Percentiles rank a stretch among this genome's conserved stretches.
phyloP scores from a whole-genome alignment of 2,113 vertebrate species.

The Hippoglossus stenolepis region DNA sequence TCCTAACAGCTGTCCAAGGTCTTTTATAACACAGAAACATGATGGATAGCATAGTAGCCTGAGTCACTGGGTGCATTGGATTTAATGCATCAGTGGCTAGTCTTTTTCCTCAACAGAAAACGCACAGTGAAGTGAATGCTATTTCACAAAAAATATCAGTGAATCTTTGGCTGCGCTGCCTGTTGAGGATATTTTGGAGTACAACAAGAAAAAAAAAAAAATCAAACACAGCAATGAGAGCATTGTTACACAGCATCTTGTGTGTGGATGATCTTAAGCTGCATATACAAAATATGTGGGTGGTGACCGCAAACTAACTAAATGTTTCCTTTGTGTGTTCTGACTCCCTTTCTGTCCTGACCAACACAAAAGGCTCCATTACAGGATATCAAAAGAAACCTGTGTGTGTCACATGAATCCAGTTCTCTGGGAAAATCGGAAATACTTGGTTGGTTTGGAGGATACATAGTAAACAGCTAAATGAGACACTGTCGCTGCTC shows the following conservation, averaged over 20 bases:
- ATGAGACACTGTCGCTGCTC: neutral
- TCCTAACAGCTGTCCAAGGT: conserved; percentile 45
- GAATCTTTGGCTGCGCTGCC: too few species aligned
- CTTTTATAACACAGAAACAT: conserved; percentile 45
- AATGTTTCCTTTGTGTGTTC: neutral
- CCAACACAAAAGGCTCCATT: conserved; percentile 14
- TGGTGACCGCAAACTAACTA: neutral
- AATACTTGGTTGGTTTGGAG: neutral
- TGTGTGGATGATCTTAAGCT: neutral
- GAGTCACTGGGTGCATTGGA: conserved; percentile 23
- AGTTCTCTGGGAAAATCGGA: neutral
- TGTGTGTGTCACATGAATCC: neutral
- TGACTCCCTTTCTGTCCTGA: conserved; percentile 3
- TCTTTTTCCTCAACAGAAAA: conserved; percentile 1
- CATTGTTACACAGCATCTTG: neutral
- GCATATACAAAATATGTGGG: neutral
- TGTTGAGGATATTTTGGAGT: too few species aligned
- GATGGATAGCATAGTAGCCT: conserved; percentile 17
- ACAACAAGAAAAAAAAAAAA: neutral
- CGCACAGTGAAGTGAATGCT: neutral
- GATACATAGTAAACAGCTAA: conserved; percentile 21
- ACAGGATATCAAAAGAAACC: conserved; percentile 21
- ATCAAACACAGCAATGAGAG: neutral
- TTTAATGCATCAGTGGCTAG: conserved; percentile 8
- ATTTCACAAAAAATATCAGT: too few species aligned